Base-by-base conservation (phyloP, 2,888 invertebrate genomes). In the Cecidostiba fungosa region DNA sequence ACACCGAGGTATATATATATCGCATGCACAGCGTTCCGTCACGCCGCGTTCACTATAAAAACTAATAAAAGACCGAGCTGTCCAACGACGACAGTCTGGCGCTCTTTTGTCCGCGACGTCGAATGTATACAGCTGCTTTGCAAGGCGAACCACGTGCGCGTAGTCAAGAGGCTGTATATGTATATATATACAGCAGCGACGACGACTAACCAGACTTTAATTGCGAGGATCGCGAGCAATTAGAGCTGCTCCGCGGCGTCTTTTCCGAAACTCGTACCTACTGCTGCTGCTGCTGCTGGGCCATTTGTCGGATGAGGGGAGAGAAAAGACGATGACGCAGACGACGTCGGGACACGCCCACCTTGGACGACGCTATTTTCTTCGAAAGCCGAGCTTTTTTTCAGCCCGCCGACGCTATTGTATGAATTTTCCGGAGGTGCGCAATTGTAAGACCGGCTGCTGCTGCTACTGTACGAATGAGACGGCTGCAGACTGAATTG, bases 201-300 rank as follows among this genome's bases (percentile, higher is more conserved):
- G 54, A n/a, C 78, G 50, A 85, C 88, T 90, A 90, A 90, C 89
- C 88, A 87, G 86, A 88, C 89, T 90, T 90, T 90, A 90, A 91
- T 91, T 90, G 90, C 89, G 87, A 85, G 81, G 88, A 90, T 90
- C 89, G 88, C 89, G 88, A 89, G 91, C 89, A 89, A 90, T 88
- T 88, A 86, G 87, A 87, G 70, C 43, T n/a, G 70, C 43, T 54
- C 80, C 36, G 54, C 23, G 47, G 32, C 39, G 69, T 66, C 29
- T 66, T 36, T 32, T 39, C 43, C 69, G 78, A 72, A 54, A n/a
- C 70, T 39, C n/a, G n/a, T n/a, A 32, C 6, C n/a, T 62, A 26
- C 59, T 59, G 26, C 26, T 6, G 54, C 6, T 50, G 50, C 50
- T 14, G 16, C 16, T 8, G 10, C 23, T 23, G 66, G 29, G 66